A percentile compares a stretch with the other conserved stretches of the same genome.
Conservation (phyloP, 92 coral and sea anemone species). For the Zoanthus sociatus region DNA sequence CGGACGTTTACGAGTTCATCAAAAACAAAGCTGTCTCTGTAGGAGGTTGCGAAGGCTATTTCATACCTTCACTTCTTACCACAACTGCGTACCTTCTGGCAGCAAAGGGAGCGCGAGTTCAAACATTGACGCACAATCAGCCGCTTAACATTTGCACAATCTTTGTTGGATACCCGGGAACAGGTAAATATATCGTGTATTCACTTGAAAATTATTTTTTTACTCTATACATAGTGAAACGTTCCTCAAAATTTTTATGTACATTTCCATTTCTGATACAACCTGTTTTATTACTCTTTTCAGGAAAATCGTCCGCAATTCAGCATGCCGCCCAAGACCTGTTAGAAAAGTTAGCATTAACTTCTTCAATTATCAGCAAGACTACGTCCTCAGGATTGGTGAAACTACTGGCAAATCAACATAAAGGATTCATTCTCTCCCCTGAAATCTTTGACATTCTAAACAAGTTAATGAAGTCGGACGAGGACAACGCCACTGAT, state of each 20-base stretch:
- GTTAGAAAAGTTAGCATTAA: too few relatives aligned
- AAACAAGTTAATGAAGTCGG: slow-evolving; percentile 49
- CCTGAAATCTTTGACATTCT: background rate
- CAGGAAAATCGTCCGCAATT: background rate
- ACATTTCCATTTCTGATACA: background rate
- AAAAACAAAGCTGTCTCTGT: background rate
- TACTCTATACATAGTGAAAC: background rate
- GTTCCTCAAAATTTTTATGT: background rate
- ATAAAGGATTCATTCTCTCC: slow-evolving; percentile 4
- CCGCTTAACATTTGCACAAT: slow-evolving; percentile 34
- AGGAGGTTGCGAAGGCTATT: background rate
- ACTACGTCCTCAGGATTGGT: too few relatives aligned
- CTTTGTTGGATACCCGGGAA: slow-evolving; percentile 47
- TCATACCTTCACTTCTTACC: too few relatives aligned
- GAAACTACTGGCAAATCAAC: background rate
- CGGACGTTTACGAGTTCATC: background rate
- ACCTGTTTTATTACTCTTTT: background rate
- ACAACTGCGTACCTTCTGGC: too few relatives aligned
- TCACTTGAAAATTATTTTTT: background rate
- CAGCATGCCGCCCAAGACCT: too few relatives aligned
- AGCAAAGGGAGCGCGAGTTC: slow-evolving; percentile 4
- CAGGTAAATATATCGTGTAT: slow-evolving; percentile 46
- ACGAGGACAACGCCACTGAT: slow-evolving; percentile 38
- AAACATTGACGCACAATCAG: slow-evolving; percentile 7
- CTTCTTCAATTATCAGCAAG: too few relatives aligned